Evolutionary conservation across 92 coral and sea anemone species (phyloP).

Genomic region (Galaxea fascicularis): DNA sequence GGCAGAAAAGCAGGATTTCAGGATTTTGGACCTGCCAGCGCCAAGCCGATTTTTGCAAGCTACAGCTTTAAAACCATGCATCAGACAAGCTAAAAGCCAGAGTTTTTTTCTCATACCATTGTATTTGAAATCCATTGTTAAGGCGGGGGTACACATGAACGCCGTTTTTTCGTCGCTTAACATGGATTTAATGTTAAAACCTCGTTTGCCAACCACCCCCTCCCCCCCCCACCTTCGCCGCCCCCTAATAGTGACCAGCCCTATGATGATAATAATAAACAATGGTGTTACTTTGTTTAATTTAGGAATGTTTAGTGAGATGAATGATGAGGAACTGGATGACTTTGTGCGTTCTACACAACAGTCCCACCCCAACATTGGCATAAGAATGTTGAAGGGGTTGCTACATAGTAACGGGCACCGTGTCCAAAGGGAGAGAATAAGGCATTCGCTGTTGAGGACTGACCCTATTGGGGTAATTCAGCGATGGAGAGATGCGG

Average conservation of each 20-base stretch:
- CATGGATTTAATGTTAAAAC: too few relatives aligned
- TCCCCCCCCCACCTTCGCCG: too few relatives aligned
- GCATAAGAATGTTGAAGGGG: slow-evolving; percentile 57
- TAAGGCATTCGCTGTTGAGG: slow-evolving; percentile 67
- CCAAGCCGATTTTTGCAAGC: too few relatives aligned
- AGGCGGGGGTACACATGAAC: too few relatives aligned
- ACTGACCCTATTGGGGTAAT: slow-evolving; percentile 73
- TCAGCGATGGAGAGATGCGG: slow-evolving; percentile 67
- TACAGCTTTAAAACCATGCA: too few relatives aligned
- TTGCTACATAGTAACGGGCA: slow-evolving; percentile 64
- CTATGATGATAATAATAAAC: background rate
- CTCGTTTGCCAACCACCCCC: too few relatives aligned
- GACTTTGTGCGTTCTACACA: slow-evolving; percentile 56
- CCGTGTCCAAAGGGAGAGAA: slow-evolving; percentile 66
- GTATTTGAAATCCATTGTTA: too few relatives aligned
- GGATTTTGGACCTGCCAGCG: too few relatives aligned
- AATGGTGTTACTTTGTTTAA: background rate
- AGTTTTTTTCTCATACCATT: too few relatives aligned
- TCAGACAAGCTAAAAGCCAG: too few relatives aligned
- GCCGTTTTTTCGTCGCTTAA: too few relatives aligned
- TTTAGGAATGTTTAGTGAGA: slow-evolving; percentile 59
- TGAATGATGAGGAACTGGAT: slow-evolving; percentile 65
- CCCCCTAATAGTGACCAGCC: background rate
- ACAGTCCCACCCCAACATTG: slow-evolving; percentile 63
- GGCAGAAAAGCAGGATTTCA: too few relatives aligned